phyloP scores from a whole-genome alignment of 1,140 invertebrate genomes.

The Pseudoatta argentina region DNA sequence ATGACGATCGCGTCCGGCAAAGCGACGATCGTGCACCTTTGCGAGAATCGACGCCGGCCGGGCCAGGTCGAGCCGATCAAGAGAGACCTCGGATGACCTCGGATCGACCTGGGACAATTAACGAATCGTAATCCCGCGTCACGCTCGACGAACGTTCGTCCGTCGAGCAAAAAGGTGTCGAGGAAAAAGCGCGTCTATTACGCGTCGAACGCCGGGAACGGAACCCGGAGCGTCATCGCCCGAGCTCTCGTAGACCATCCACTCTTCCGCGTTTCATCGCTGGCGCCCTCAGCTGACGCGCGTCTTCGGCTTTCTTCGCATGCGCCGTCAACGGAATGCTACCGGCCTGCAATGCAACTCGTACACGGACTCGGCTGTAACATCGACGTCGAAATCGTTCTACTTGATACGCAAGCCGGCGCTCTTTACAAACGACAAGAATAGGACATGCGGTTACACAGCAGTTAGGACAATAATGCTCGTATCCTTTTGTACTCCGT shows the following conservation, averaged over 20 bases:
- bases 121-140: neutral
- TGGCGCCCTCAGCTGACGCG: slow-evolving; percentile 76
- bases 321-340: neutral
- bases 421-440: neutral
- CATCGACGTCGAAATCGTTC: neutral
- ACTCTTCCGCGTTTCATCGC: slow-evolving; percentile 74
- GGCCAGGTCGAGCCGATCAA: too few relatives aligned
- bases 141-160: neutral
- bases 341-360: neutral
- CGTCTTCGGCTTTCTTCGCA: neutral
- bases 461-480: neutral
- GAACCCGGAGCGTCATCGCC: neutral
- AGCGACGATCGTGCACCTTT: slow-evolving; percentile 41
- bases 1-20: slow-evolving; percentile 62
- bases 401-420: neutral
- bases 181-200: slow-evolving; percentile 39
- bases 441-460: neutral
- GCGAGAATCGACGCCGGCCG: slow-evolving; percentile 4
- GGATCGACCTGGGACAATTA: neutral
- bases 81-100: neutral
- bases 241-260: slow-evolving; percentile 66
- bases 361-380: neutral
- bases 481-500: neutral
- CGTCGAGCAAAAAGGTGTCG: slow-evolving; percentile 14
- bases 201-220: slow-evolving; percentile 35